These are phyloP conservation scores for Amphipoea lucens DNA, from an alignment of 2,888 invertebrate species.

Conservation along the genomic window DNA sequence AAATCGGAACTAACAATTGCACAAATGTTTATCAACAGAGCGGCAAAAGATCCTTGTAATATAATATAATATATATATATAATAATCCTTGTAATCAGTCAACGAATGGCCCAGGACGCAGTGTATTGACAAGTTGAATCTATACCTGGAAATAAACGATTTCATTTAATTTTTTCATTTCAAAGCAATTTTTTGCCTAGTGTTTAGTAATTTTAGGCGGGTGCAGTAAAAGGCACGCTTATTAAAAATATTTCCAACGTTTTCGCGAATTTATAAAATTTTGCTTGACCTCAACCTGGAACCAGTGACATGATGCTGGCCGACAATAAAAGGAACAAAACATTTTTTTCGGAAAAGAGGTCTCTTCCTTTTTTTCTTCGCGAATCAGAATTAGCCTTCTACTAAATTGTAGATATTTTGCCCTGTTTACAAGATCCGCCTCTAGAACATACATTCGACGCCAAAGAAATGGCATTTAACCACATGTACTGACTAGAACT, in stretches of 20 bases:
- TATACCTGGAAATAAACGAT: no score
- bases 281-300: not conserved
- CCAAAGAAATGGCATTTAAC: slow-evolving; percentile 57
- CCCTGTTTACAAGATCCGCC: slow-evolving; percentile 4
- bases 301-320: not conserved
- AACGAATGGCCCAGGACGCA: no score
- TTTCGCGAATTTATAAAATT: not conserved
- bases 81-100: no score
- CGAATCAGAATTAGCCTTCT: not conserved
- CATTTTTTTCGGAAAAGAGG: not conserved
- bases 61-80: no score
- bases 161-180: not conserved
- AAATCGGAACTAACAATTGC: no score
- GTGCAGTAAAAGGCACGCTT: not conserved
- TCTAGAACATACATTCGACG: slow-evolving; percentile 9
- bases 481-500: slow-evolving; percentile 35
- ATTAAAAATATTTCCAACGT: not conserved
- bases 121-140: no score
- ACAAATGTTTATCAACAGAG: no score
- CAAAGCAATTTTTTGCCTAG: no score
- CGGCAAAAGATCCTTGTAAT: no score
- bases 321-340: no score
- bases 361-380: not conserved
- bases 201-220: not conserved
- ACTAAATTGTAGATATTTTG: not conserved